Base-by-base conservation (phyloP, 2,888 invertebrate species). In the Hoplodrina ambigua region DNA sequence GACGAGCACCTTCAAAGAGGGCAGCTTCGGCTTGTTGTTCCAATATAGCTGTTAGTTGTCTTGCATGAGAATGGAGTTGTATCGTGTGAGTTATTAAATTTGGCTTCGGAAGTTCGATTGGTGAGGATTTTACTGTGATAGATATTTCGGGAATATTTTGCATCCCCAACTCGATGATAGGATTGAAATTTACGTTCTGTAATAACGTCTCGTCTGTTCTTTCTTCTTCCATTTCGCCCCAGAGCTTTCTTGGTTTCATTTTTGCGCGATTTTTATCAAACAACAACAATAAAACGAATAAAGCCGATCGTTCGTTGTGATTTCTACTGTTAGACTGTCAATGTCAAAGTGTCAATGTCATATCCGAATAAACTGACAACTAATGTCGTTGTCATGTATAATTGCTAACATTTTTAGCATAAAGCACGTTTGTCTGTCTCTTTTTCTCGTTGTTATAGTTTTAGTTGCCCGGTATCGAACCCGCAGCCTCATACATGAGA, bases 141-240 rank as follows among this genome's bases (percentile, higher is more conserved):
- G 94, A 94, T 84, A 94, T 94, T 89, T 96, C 96, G 2, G 96
- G 95, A 65, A 96, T 96, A 69, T 95, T 95, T 86, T 95, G 96
- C 94, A 96, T 93, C 10, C 96, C 96, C 56, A 96, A 87, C 85
- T 96, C 96, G 60, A 96, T 96, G 20, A 96, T 94, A 1, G 96
- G 96, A 71, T 94, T 95, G 76, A 96, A 96, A 79, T 96, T 96
- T 4, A 96, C 96, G 61, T 90, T 94, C 76, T 95, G 94, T 30
- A 94, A 80, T 75, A 94, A 80, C 1, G 91, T 87, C 61, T 94
- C 93, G 60, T 94, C 93, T 41, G 88, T 87, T 57, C 85, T 88
- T 62, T 92, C 92, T 30, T 93, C 90, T 75, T 94, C 94, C 71
- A 94, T 89, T 87, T 94, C 94, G 44, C 96, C 96, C 96, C 96